Base-by-base conservation (phyloP, 2,113 vertebrate genomes). In the Lonchura striata region DNA sequence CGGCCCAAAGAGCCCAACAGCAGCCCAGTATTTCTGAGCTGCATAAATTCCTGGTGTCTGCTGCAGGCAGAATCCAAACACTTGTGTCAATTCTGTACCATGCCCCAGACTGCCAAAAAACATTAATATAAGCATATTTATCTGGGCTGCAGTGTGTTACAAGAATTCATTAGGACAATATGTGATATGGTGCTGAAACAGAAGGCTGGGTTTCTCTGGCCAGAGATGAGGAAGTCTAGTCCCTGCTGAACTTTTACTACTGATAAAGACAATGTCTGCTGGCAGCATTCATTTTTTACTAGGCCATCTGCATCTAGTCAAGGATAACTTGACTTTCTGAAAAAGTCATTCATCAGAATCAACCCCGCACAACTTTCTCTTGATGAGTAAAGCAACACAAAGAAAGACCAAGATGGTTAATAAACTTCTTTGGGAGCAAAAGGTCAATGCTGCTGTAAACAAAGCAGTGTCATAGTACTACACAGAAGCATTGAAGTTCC, bases 221-320 rank as follows among this genome's bases (percentile, higher is more conserved):
- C 92, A 90, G 96, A 91, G 95, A 96, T 97, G 97, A 97, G 98
- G 97, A 98, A 98, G 96, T 96, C 97, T 98, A 95, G 94, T 98
- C 97, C 97, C 97, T 97, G 97, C 88, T 97, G 98, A 98, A 97
- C 97, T 97, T 97, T 98, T 97, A 91, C 87, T 86, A 97, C 98
- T 98, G 98, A 98, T 98, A 98, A 98, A 98, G 98, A 96, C 96
- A 97, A 97, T 92, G 94, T 97, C 97, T 96, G 94, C 97, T 97
- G 97, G 98, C 97, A 98, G 97, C 93, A 88, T 97, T 98, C 98
- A 98, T 98, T 98, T 98, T 98, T 98, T 98, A 97, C 97, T 39
- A 74, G 97, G 98, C 98, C 98, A 98, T 98, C 98, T 98, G 98
- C 94, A 94, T 98, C 97, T 96, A 98, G 98, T 98, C 98, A 98